A percentile compares a stretch with the other conserved stretches of the same genome.
These are phyloP conservation scores for Corythornis madagascariensis DNA, from an alignment of 2,113 vertebrate genomes.

Conservation along the genomic window DNA sequence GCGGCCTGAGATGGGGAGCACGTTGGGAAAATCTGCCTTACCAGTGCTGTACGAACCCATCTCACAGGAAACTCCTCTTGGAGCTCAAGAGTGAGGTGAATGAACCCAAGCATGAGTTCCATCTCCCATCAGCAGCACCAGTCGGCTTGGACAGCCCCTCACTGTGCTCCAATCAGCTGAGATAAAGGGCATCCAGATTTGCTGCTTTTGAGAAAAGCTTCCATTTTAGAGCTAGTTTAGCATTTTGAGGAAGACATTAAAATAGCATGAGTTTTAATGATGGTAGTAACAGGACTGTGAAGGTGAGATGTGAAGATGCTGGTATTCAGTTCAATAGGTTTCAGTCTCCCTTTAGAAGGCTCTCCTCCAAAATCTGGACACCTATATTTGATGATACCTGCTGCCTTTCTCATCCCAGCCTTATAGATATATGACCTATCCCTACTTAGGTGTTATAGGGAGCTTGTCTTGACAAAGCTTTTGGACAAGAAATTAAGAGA, in stretches of 20 bases:
- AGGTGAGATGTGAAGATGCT: background rate
- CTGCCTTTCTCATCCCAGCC: background rate
- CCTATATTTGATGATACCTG: background rate
- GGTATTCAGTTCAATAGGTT: background rate
- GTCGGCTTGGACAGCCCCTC: background rate
- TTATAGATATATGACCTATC: accelerated
- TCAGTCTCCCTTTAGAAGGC: background rate
- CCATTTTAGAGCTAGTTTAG: background rate
- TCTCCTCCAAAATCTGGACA: background rate
- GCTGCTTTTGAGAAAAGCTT: background rate
- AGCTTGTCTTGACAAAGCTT: background rate
- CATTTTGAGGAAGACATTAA: background rate
- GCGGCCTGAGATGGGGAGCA: background rate
- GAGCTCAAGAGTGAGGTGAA: background rate
- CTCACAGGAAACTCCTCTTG: background rate
- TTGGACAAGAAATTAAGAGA: background rate
- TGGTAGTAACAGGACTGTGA: accelerated
- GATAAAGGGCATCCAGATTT: background rate
- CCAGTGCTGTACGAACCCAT: background rate
- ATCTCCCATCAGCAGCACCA: background rate
- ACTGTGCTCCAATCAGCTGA: background rate
- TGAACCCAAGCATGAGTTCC: background rate
- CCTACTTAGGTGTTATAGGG: background rate
- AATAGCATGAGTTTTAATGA: background rate
- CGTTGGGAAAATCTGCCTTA: background rate